Evolutionary conservation across 92 coral and sea anemone species (phyloP), one percentile per base, ranked within the genome.

Genomic region (Umimayanthus chanpuru): DNA sequence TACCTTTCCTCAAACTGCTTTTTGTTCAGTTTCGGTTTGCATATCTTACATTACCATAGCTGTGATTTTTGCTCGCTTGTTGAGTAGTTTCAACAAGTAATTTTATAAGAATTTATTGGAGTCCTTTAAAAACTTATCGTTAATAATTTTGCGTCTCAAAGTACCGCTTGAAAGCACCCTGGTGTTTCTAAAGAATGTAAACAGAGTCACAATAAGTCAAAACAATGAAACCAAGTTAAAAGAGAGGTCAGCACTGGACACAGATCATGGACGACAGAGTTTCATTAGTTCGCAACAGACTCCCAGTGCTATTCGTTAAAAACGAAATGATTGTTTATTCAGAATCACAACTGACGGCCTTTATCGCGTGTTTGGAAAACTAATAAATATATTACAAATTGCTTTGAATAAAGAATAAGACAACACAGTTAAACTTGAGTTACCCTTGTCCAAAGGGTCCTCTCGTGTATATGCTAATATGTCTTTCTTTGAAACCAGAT

Each of bases 401-500:
- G 16, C 4, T 12, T 53, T 11, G 14, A 53, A 14, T 53, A 9
- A 12, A 53, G 58, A 53, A 53, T 18, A 53, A 12, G 58, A 53
- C 58, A 53, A 53, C 58, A 4, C 58, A 53, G 3, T 53, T 53
- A 18, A 53, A 18, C 16, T 32, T 32, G 36, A 32, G 36, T 32
- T 32, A 32, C 1, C 36, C 36, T 32, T 32, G 36, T 32, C 36
- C 36, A 0, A 0, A 32, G 36, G 36, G 36, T 32, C 36, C 4
- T 53, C 58, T 2, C 10, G 10, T 21, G 28, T 25, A 32, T 26
- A 68, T n/a, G 23, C 40, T 10, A 41, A 1, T 10, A 11, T 14
- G 32, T 49, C 71, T 73, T 15, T 6, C 32, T 44, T 64, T 73
- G 38, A 16, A 44, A 28, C 11, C 88, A 92, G 94, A 28, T 92